phyloP scores from a whole-genome alignment of 2,888 invertebrate genomes.

The Ferrisia virgata region DNA sequence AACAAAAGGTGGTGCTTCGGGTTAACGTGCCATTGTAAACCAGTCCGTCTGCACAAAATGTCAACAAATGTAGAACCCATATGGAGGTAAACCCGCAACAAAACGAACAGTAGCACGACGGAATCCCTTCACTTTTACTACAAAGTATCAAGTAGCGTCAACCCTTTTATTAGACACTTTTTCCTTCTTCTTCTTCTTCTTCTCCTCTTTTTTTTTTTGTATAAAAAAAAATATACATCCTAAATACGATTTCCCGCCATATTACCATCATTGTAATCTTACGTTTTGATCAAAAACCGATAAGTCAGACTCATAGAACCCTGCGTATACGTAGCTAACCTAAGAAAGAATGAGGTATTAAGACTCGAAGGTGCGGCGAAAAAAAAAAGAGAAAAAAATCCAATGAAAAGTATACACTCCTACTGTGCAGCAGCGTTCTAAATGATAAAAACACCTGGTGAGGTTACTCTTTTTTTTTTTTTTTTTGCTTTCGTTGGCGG shows the following conservation, averaged over 20 bases:
- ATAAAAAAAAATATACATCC: background rate
- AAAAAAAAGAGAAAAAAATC: background rate
- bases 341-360: background rate
- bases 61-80: background rate
- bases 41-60: background rate
- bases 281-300: background rate
- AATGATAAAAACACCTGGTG: conserved; percentile 10
- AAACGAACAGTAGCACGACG: background rate
- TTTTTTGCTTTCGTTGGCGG: background rate
- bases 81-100: background rate
- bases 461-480: background rate
- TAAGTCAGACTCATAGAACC: background rate
- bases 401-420: background rate
- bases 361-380: background rate
- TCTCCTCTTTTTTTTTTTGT: background rate
- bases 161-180: background rate
- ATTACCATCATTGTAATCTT: background rate
- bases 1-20: background rate
- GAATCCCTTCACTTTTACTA: background rate
- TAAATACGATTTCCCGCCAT: background rate
- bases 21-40: background rate
- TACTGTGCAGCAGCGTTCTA: background rate
- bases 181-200: too few species aligned
- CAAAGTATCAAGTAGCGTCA: conserved; percentile 4
- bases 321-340: too few species aligned